Conservation (phyloP, 1,140 invertebrate species). For the Ruditapes philippinarum region DNA sequence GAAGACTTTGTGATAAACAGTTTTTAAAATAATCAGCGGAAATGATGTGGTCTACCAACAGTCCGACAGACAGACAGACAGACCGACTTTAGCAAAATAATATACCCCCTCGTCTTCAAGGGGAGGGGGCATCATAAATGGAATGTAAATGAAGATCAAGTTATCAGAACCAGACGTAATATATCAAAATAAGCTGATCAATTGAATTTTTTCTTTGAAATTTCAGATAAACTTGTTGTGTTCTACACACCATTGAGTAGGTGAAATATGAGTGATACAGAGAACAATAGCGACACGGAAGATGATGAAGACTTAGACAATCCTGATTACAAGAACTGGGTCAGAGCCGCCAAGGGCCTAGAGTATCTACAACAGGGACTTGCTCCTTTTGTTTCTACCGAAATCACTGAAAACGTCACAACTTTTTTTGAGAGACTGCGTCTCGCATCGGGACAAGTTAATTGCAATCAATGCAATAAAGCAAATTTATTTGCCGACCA, state of each 20-base stretch:
- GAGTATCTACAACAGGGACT: neutral
- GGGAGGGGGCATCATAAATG: too few species aligned
- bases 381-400: neutral
- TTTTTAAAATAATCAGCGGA: too few species aligned
- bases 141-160: too few species aligned
- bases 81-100: too few species aligned
- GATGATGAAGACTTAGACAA: neutral
- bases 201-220: too few species aligned
- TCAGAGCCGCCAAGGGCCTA: neutral
- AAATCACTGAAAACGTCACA: neutral
- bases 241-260: neutral
- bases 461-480: neutral
- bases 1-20: too few species aligned
- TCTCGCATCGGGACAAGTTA: neutral
- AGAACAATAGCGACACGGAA: neutral
- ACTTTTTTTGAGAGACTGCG: neutral
- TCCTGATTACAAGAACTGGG: neutral
- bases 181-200: too few species aligned
- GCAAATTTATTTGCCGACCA: neutral
- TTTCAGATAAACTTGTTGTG: too few species aligned
- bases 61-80: too few species aligned
- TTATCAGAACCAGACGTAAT: too few species aligned
- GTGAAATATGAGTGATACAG: neutral
- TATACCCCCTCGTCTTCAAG: too few species aligned
- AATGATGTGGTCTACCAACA: too few species aligned